Conservation (phyloP, 2,113 vertebrate genomes). For the Elgaria multicarinata region DNA sequence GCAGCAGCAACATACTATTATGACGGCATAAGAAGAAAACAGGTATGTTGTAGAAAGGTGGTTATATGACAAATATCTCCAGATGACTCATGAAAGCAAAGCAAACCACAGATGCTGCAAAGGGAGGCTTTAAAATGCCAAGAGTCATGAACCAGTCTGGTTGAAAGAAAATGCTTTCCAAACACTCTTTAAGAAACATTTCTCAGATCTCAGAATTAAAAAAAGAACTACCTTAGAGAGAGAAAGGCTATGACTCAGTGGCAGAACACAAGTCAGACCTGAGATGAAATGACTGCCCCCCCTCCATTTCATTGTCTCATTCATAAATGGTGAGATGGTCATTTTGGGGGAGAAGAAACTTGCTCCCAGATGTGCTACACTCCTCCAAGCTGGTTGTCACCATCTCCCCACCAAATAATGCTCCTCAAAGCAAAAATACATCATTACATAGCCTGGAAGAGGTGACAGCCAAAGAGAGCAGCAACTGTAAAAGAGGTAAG, state of each 20-base stretch:
- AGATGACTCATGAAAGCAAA: constrained; percentile 1
- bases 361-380: no score
- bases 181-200: not conserved
- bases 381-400: no score
- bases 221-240: not conserved
- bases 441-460: not conserved
- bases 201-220: not conserved
- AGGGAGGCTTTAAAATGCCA: not conserved
- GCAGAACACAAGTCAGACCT: not conserved
- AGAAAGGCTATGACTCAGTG: no score
- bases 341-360: no score
- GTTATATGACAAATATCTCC: not conserved
- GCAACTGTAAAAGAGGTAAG: not conserved
- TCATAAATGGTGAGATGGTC: not conserved
- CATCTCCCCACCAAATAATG: not conserved
- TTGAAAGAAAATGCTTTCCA: not conserved
- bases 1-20: no score
- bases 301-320: no score
- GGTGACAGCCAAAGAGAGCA: not conserved
- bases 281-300: not conserved
- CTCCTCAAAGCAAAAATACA: not conserved
- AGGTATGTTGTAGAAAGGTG: not conserved
- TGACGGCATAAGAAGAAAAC: not conserved
- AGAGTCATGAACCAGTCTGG: not conserved
- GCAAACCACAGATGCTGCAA: not conserved